Evolutionary conservation across 2,797 vertebrate species (phyloP).

Genomic region (Hirundo rustica): DNA sequence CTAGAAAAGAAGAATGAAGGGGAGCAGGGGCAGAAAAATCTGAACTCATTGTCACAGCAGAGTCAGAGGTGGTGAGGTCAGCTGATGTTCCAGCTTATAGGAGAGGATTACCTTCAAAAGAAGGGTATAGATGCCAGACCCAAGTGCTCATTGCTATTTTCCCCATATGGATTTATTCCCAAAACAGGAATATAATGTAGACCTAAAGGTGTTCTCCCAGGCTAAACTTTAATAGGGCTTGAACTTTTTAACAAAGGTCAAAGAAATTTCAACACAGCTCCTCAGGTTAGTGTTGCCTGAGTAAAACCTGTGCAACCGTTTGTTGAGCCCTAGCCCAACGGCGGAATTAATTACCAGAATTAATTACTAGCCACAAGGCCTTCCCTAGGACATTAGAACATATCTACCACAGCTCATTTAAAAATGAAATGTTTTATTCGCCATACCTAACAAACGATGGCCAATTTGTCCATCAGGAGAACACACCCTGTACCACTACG

Average conservation of each 20-base stretch:
- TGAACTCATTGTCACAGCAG: fast-evolving
- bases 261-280: not conserved
- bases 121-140: not conserved
- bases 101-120: not conserved
- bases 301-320: not conserved
- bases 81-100: not conserved
- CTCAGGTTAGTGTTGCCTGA: not conserved
- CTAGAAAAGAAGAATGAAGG: not conserved
- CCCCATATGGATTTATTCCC: not conserved
- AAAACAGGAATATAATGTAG: not conserved
- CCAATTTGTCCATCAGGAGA: not conserved
- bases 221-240: constrained; percentile 23
- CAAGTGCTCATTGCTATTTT: not conserved
- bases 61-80: not conserved
- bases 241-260: constrained; percentile 19
- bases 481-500: fast-evolving
- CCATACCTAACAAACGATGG: not conserved
- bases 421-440: not conserved
- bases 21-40: not conserved
- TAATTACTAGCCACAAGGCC: constrained; percentile 8
- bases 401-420: not conserved
- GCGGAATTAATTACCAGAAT: not conserved
- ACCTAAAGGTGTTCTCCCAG: not conserved
- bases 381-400: not conserved
- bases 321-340: not conserved